phyloP scores from a whole-genome alignment of 1,140 invertebrate genomes.

The Papilio dardanus region DNA sequence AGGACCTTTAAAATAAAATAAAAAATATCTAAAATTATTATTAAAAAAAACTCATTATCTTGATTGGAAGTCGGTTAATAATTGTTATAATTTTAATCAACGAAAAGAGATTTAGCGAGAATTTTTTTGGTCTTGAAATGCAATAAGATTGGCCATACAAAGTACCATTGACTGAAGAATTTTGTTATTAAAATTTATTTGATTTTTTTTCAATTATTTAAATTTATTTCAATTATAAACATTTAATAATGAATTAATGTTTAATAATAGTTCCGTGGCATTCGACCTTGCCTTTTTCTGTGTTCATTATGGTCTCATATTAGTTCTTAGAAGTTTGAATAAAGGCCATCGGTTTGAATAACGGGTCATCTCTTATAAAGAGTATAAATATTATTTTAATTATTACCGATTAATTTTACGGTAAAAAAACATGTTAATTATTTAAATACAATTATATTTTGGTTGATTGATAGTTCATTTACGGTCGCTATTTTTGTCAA shows the following conservation, averaged over 20 bases:
- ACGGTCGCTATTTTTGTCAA: constrained; percentile 34
- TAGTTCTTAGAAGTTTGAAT: background rate
- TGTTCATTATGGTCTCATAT: constrained; percentile 7
- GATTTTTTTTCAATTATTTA: no score
- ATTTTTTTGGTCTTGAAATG: background rate
- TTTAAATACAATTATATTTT: constrained; percentile 23
- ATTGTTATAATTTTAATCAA: background rate
- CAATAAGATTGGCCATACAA: background rate
- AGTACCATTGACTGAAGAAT: background rate
- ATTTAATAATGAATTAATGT: background rate
- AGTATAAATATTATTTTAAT: constrained; percentile 48
- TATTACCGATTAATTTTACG: constrained; percentile 34
- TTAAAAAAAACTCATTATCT: no score
- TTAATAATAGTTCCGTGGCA: background rate
- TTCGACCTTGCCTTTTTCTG: background rate
- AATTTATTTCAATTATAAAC: background rate
- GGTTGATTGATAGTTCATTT: constrained; percentile 33
- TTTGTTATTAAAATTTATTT: no score
- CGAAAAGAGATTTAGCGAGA: background rate
- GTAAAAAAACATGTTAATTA: constrained; percentile 36
- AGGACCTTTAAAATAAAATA: background rate
- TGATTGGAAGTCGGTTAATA: no score
- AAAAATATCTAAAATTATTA: background rate
- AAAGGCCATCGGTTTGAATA: constrained; percentile 57
- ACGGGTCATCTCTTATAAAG: constrained; percentile 66